Evolutionary conservation across 2,888 invertebrate species (phyloP), one percentile per base, ranked within the genome.

Genomic region (Metellina segmentata): DNA sequence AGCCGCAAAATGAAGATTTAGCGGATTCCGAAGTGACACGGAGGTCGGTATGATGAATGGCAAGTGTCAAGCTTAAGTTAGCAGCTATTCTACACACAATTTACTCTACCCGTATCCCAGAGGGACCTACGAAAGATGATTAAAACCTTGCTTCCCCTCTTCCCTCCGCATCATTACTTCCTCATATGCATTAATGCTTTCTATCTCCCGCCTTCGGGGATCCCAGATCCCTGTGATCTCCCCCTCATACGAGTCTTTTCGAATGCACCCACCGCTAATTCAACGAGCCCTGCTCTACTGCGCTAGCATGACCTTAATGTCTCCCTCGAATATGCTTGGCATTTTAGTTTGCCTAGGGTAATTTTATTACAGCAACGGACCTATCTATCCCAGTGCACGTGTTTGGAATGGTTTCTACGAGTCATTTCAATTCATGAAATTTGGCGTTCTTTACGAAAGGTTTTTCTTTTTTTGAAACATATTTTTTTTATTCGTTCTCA

Each of bases 141-240:
- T 90, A 90, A 85, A 90, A 86, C 90, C 81, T 81, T 69, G 6
- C 78, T 61, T 11, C 48, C 34, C 51, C 78, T 78, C 77, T 52
- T 51, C 49, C 90, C 79, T 48, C 75, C 77, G 81, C 86, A 90
- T 90, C 90, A 90, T 90, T 86, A 90, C 85, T 90, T 86, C 85
- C 86, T 90, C 90, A 90, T 90, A 90, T 90, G 86, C 90, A 90
- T 90, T 86, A 90, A 81, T 90, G 81, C 90, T 81, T 81, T 75
- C 69, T 85, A 81, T 81, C 90, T 81, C 90, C 52, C 77, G 72
- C 85, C 75, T 81, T 90, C 74, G 71, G 88, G 88, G 88, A 81
- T 78, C 89, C 77, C 61, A 81, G 88, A 81, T 78, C 89, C 77
- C 61, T 52, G 13, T 13, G 72, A 72, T 19, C 89, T 74, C 5